These are phyloP conservation scores for Sepiola atlantica DNA, from an alignment of 2,888 invertebrate species.

Conservation along the genomic window DNA sequence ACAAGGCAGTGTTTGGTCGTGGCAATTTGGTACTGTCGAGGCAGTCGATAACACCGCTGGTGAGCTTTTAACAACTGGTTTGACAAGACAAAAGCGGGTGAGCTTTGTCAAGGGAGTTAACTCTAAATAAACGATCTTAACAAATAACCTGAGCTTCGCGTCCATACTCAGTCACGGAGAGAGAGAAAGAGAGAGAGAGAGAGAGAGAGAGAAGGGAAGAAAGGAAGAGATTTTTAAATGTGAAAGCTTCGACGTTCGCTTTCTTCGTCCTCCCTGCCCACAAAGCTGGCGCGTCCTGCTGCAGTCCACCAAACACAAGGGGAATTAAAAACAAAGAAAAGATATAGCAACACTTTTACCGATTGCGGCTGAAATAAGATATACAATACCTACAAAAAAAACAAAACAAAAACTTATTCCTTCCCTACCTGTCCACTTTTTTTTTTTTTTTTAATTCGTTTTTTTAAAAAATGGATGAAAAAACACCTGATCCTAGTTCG, in stretches of 20 bases:
- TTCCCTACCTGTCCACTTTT: not conserved
- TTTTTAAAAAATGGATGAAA: not conserved
- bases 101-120: not conserved
- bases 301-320: slow-evolving; percentile 21
- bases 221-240: too few relatives aligned
- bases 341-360: not conserved
- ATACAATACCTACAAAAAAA: not conserved
- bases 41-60: too few relatives aligned
- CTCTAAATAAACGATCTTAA: not conserved
- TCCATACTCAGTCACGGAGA: not conserved
- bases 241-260: not conserved
- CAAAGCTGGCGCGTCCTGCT: not conserved
- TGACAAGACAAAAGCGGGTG: not conserved
- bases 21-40: too few relatives aligned
- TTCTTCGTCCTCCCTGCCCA: not conserved
- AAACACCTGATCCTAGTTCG: not conserved
- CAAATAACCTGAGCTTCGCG: not conserved
- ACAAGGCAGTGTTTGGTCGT: too few relatives aligned
- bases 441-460: not conserved
- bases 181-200: too few relatives aligned
- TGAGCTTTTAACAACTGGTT: too few relatives aligned
- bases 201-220: too few relatives aligned
- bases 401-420: not conserved
- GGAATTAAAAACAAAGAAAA: not conserved
- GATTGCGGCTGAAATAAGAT: not conserved